Evolutionary conservation across 2,113 vertebrate species (phyloP).

Genomic region (Promerops cafer): DNA sequence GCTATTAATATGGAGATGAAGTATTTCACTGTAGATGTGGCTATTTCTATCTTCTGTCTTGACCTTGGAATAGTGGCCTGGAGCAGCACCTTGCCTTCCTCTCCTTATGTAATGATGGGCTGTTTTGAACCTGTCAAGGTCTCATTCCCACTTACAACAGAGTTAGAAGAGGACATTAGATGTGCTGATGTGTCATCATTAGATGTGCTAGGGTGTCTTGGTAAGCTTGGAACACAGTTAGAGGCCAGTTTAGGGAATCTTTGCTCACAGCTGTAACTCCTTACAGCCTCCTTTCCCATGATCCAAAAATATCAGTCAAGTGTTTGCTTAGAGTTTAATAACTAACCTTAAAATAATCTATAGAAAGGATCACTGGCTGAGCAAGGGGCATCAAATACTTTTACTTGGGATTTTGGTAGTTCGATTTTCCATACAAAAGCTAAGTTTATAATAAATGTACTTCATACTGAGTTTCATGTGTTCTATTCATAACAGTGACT

Average conservation of each 20-base stretch:
- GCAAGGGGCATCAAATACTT: neutral
- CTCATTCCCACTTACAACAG: neutral
- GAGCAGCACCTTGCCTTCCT: neutral
- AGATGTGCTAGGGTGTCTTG: neutral
- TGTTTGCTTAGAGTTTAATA: neutral
- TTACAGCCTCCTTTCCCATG: neutral
- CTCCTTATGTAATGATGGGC: neutral
- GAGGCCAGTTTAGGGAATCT: neutral
- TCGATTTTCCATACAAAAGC: neutral
- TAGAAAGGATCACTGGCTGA: neutral
- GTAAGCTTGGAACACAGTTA: neutral
- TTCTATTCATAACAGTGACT: neutral
- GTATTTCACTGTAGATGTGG: neutral
- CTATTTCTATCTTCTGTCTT: neutral
- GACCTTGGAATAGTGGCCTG: neutral
- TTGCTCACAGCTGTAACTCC: neutral
- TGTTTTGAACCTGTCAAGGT: neutral
- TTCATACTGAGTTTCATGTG: neutral
- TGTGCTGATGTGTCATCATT: too few species aligned
- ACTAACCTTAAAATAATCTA: neutral
- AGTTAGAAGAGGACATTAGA: neutral
- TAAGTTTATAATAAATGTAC: neutral
- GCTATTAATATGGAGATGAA: neutral
- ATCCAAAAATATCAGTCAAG: conserved; percentile 5
- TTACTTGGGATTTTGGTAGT: neutral